Evolutionary conservation across 1,140 invertebrate species (phyloP), one percentile per base, ranked within the genome.

Genomic region (Adoxophyes honmai): DNA sequence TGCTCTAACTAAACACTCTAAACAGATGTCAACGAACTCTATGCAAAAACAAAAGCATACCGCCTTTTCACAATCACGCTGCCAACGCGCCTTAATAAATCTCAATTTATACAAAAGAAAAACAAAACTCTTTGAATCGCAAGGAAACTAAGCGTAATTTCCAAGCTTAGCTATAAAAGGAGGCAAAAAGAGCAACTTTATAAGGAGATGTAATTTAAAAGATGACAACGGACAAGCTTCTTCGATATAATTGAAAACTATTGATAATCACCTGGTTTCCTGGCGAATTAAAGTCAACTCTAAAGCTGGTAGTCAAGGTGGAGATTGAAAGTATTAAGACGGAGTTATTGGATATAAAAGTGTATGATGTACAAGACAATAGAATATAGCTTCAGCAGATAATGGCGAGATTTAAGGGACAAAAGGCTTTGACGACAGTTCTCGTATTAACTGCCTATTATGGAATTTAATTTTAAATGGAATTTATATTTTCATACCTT

Each of bases 201-300:
- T n/a, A 58, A 60, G 63, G 62, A 61, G 64, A 64, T 66, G 70
- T 75, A 70, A 70, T 71, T 76, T 76, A 63, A 68, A 61, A 75
- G 75, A 73, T 75, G 75, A 78, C 73, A 75, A 65, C 53, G 42
- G 57, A 69, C 64, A 65, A 54, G 61, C 44, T 48, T 28, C 21
- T 28, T 2, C 2, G 21, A 28, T 59, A 58, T 75, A 75, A 75
- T 78, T 75, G 75, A 78, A 78, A 72, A 75, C 68, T 68, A 60
- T 54, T 53, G 62, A 68, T 73, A 75, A 72, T 74, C 62, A 72
- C 60, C 55, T 55, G 18, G 2, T 6, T n/a, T 13, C 11, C 8
- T 33, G 16, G 1, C 1, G 6, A 11, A 21, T 11, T 7, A 21
- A 48, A 48, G 21, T 8, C 4, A 33, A 48, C 42, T 11, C 7